Conservation (phyloP, 2,888 invertebrate species). For the Dione juno region DNA sequence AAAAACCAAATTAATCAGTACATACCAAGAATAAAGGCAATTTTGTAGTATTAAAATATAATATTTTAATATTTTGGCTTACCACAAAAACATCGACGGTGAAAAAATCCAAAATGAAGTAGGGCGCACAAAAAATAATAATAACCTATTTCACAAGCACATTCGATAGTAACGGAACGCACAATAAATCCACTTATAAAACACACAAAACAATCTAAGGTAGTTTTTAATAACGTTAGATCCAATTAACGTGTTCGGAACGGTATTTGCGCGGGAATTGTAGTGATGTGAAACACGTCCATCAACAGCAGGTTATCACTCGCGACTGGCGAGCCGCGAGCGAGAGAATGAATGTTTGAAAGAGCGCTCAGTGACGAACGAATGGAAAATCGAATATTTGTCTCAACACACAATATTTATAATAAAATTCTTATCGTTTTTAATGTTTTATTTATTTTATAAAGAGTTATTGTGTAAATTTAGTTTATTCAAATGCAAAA, state of each 20-base stretch:
- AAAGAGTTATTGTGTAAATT: not conserved
- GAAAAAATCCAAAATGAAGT: conserved; percentile 70
- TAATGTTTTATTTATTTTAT: not conserved
- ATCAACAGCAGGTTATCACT: conserved; percentile 64
- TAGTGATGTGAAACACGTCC: conserved; percentile 54
- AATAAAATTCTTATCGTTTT: conserved; percentile 2
- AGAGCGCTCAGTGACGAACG: conserved; percentile 35
- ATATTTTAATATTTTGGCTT: conserved; percentile 57
- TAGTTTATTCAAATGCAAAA: not conserved
- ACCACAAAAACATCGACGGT: conserved; percentile 68
- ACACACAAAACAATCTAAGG: conserved; percentile 57
- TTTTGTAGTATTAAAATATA: conserved; percentile 30
- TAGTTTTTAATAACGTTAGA: conserved; percentile 61
- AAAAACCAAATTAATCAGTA: conserved; percentile 22
- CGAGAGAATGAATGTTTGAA: conserved; percentile 53
- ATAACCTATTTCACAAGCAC: conserved; percentile 68
- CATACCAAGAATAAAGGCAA: conserved; percentile 18
- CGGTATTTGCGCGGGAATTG: conserved; percentile 63
- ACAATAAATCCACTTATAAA: conserved; percentile 58
- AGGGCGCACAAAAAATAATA: conserved; percentile 61
- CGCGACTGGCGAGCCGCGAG: conserved; percentile 65
- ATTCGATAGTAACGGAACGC: conserved; percentile 56
- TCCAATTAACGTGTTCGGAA: conserved; percentile 58
- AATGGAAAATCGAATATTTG: conserved; percentile 35
- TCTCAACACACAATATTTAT: conserved; percentile 4